These are phyloP conservation scores for Temnothorax longispinosus DNA, from an alignment of 1,140 invertebrate genomes.

Conservation along the genomic window DNA sequence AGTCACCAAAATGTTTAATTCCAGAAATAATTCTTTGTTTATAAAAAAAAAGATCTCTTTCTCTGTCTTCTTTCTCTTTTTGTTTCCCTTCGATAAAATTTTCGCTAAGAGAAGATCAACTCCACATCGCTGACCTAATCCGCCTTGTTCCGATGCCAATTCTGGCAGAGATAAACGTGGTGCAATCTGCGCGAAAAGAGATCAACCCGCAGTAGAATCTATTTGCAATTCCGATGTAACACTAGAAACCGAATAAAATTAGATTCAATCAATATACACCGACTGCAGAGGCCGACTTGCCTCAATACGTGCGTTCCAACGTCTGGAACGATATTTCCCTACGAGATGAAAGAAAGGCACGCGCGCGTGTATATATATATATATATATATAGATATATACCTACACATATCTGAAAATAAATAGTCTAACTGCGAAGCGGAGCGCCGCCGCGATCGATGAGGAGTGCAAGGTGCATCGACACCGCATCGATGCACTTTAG, in stretches of 20 bases:
- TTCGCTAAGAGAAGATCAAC: slow-evolving; percentile 14
- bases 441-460: slow-evolving; percentile 48
- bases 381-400: neutral
- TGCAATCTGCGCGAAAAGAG: slow-evolving; percentile 23
- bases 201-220: neutral
- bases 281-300: neutral
- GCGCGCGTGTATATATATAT: neutral
- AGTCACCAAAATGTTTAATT: neutral
- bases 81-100: neutral
- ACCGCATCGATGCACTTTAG: slow-evolving; percentile 37
- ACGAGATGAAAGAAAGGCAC: slow-evolving; percentile 23
- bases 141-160: slow-evolving; percentile 31
- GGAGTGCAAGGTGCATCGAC: slow-evolving; percentile 54
- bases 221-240: slow-evolving; percentile 51
- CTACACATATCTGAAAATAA: slow-evolving; percentile 12
- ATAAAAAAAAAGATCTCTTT: neutral
- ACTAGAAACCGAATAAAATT: slow-evolving; percentile 46
- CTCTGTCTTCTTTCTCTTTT: neutral
- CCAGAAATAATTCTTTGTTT: neutral
- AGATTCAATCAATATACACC: slow-evolving; percentile 48
- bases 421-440: slow-evolving; percentile 15
- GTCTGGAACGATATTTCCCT: slow-evolving; percentile 22
- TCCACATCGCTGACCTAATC: slow-evolving; percentile 22
- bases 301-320: slow-evolving; percentile 39
- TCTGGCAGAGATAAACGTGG: slow-evolving; percentile 10